Evolutionary conservation across 2,113 vertebrate genomes (phyloP).

Genomic region (Semnornis frantzii): DNA sequence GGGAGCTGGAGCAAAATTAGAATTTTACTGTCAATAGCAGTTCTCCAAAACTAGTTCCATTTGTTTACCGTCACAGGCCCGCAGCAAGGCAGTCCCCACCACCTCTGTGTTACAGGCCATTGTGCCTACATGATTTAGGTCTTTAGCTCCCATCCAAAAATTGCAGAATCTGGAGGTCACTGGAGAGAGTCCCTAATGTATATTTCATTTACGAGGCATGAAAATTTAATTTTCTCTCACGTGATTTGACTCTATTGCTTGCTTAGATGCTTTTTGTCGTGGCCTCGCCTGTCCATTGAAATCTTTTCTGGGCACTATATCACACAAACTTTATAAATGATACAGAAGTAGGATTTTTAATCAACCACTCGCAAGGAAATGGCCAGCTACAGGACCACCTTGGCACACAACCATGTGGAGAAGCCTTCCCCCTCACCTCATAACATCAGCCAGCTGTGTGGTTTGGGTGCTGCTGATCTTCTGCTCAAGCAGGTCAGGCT

Average conservation of each 20-base stretch:
- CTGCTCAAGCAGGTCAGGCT: not conserved
- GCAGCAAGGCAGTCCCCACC: conserved; percentile 22
- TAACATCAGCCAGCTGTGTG: rapidly evolving
- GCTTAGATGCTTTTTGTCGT: conserved; percentile 27
- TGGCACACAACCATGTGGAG: not conserved
- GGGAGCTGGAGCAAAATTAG: conserved; percentile 87
- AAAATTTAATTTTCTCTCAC: conserved; percentile 80
- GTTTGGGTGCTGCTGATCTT: not conserved
- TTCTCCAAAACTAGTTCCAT: conserved; percentile 81
- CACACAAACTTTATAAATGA: conserved; percentile 48
- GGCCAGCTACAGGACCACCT: not conserved
- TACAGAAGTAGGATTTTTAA: conserved; percentile 42
- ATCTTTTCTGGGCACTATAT: conserved; percentile 36
- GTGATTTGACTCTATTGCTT: conserved; percentile 62
- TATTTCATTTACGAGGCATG: conserved; percentile 81
- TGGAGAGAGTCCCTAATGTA: conserved; percentile 75
- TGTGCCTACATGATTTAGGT: conserved; percentile 51
- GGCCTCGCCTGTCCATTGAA: conserved; percentile 46
- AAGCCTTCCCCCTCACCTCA: no score
- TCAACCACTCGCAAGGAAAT: not conserved
- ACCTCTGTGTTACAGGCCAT: not conserved
- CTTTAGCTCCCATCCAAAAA: conserved; percentile 65
- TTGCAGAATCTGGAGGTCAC: conserved; percentile 71
- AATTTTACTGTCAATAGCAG: conserved; percentile 87
- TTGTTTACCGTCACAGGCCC: conserved; percentile 74